phyloP scores from a whole-genome alignment of 2,113 vertebrate species.

The Corythoichthys intestinalis region DNA sequence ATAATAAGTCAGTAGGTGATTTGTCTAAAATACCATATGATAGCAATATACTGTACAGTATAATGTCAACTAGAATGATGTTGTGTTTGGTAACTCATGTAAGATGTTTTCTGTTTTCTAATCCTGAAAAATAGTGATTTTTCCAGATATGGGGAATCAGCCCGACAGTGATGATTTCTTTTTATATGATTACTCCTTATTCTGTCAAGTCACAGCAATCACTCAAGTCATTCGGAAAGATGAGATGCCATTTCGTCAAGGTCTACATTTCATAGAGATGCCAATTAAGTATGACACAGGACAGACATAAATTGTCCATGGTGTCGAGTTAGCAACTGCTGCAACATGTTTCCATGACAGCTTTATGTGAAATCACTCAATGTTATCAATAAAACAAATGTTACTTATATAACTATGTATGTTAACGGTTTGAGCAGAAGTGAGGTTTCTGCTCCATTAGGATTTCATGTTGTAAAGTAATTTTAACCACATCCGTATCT shows the following conservation, averaged over 20 bases:
- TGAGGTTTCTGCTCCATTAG: too few species aligned
- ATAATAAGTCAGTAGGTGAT: too few species aligned
- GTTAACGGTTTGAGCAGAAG: background rate
- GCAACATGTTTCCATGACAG: background rate
- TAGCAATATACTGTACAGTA: too few species aligned
- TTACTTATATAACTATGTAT: background rate
- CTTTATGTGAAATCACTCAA: too few species aligned
- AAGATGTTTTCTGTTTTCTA: too few species aligned
- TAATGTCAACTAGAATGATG: too few species aligned
- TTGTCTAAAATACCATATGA: too few species aligned
- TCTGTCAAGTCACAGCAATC: background rate
- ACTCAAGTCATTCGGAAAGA: background rate
- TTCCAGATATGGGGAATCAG: too few species aligned
- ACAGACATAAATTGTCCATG: background rate
- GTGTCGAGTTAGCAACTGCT: background rate
- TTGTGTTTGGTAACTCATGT: too few species aligned
- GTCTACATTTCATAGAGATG: background rate
- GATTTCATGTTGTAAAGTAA: background rate
- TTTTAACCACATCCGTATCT: background rate
- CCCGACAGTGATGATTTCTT: too few species aligned
- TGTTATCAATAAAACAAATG: background rate
- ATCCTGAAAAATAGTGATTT: too few species aligned
- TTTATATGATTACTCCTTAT: too few species aligned
- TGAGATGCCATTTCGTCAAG: background rate
- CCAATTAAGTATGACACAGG: background rate